Evolutionary conservation across 2,797 vertebrate genomes (phyloP).

Genomic region (Dromococcyx pavoninus): DNA sequence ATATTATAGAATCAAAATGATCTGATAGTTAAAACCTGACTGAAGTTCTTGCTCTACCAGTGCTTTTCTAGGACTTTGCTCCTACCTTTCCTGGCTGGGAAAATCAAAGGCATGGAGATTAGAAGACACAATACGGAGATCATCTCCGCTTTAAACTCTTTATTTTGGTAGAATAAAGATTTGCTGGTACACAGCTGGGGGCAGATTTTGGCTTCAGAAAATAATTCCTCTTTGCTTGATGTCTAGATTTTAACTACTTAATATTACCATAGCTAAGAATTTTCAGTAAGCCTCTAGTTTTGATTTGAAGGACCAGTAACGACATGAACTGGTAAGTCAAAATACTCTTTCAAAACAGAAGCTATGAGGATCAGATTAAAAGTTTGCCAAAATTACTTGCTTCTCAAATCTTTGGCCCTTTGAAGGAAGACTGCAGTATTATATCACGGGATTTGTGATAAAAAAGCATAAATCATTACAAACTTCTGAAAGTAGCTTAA

Average conservation of each 20-base stretch:
- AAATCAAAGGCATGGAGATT: background rate
- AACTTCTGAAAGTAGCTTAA: background rate
- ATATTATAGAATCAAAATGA: background rate
- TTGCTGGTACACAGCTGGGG: background rate
- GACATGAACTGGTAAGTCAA: background rate
- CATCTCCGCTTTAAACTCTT: background rate
- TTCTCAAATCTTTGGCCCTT: background rate
- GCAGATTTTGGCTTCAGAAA: background rate
- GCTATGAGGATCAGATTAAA: background rate
- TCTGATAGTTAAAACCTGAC: background rate
- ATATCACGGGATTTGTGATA: background rate
- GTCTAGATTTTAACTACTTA: background rate
- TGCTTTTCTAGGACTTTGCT: background rate
- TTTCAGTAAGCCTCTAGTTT: background rate
- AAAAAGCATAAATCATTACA: background rate
- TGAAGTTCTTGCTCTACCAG: background rate
- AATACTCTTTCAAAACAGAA: background rate
- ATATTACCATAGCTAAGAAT: background rate
- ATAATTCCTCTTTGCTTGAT: background rate
- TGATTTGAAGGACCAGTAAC: background rate
- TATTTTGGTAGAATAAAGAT: background rate
- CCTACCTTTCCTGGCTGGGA: background rate
- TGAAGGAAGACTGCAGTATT: background rate
- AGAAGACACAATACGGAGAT: background rate
- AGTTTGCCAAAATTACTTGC: background rate